A percentile compares a stretch with the other conserved stretches of the same genome.
Conservation (phyloP, 2,113 vertebrate species). For the Shinisaurus crocodilurus region DNA sequence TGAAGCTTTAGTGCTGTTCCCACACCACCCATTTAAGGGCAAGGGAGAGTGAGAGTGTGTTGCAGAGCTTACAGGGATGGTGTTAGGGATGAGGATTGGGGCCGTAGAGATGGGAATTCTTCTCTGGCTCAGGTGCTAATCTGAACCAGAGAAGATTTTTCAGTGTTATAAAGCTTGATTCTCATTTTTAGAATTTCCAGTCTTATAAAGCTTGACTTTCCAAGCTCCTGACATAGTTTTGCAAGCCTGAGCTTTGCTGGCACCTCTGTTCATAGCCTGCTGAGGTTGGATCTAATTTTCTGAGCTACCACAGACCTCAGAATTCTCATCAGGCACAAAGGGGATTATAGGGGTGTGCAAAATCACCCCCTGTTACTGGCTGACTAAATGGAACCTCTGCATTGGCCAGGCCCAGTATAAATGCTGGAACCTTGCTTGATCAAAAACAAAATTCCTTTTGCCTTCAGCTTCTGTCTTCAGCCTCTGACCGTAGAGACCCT, state of each 20-base stretch:
- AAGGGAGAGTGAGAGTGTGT: neutral
- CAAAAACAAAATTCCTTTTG: too few relatives aligned
- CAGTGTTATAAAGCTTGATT: neutral
- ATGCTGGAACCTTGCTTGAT: neutral
- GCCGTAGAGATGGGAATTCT: neutral
- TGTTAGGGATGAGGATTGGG: neutral
- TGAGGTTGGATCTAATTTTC: neutral
- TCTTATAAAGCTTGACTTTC: neutral
- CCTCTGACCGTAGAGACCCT: neutral
- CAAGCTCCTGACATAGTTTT: neutral
- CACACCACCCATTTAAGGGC: neutral
- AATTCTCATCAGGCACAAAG: neutral
- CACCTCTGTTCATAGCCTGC: neutral
- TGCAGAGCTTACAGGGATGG: neutral
- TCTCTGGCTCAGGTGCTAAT: neutral
- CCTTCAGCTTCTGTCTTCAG: neutral
- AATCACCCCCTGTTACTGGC: neutral
- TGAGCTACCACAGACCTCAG: neutral
- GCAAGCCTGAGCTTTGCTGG: neutral
- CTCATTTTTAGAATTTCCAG: neutral
- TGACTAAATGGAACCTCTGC: neutral
- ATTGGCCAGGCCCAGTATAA: neutral
- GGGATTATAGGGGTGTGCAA: neutral
- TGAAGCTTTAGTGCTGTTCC: neutral
- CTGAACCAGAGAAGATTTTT: neutral